A percentile compares a stretch with the other conserved stretches of the same genome.
phyloP scores from a whole-genome alignment of 23 tunicate genomes.

The Ciona savignyi region DNA sequence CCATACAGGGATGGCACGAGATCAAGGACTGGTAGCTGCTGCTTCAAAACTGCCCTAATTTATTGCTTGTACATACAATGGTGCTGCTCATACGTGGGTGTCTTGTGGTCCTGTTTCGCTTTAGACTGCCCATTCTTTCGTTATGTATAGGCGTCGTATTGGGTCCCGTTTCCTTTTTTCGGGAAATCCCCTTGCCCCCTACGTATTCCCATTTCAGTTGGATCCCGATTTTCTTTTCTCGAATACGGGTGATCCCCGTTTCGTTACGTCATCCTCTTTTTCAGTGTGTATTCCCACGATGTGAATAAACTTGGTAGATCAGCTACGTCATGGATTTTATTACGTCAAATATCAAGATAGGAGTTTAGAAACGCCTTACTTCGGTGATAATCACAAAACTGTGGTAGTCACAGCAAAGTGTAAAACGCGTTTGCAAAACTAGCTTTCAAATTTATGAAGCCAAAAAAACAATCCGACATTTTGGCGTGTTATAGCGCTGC shows the following conservation, averaged over 20 bases:
- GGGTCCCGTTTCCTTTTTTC: not conserved
- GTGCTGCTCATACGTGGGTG: not conserved
- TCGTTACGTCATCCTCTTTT: not conserved
- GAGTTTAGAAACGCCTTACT: too few relatives aligned
- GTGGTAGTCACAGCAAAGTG: too few relatives aligned
- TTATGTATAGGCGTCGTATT: not conserved
- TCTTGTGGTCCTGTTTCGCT: not conserved
- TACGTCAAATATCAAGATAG: too few relatives aligned
- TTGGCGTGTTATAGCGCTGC: too few relatives aligned
- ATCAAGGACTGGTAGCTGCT: not conserved
- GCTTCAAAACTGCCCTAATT: not conserved
- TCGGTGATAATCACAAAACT: too few relatives aligned
- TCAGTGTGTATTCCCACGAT: not conserved
- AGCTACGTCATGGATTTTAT: not conserved
- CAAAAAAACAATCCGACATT: too few relatives aligned
- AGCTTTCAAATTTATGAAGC: too few relatives aligned
- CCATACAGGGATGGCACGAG: too few relatives aligned
- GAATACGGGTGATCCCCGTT: not conserved
- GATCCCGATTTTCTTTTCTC: not conserved
- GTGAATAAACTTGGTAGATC: slow-evolving; percentile 1
- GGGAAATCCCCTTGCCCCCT: not conserved
- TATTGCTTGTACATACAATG: not conserved
- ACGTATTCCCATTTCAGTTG: not conserved
- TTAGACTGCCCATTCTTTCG: not conserved
- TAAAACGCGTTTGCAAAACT: too few relatives aligned